phyloP scores from a whole-genome alignment of 64 coral and sea anemone species.

The Pachyseris speciosa region DNA sequence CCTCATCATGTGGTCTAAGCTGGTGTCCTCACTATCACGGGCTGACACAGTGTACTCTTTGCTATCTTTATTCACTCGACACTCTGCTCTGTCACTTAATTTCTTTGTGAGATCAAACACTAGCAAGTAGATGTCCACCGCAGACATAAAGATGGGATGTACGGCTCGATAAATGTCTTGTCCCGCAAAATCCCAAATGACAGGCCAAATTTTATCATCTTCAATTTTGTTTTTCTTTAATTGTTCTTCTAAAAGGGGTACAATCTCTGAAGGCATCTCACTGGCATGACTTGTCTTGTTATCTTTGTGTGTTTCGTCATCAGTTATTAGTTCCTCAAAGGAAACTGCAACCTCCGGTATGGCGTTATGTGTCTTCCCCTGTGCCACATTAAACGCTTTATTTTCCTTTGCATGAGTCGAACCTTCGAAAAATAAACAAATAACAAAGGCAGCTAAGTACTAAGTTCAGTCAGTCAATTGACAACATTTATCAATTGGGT shows the following conservation, averaged over 20 bases:
- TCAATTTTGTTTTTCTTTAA: too few relatives aligned
- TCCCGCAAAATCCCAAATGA: background rate
- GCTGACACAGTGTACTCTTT: background rate
- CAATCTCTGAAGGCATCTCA: background rate
- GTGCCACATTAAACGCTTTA: too few relatives aligned
- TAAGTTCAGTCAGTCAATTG: too few relatives aligned
- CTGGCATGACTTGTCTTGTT: too few relatives aligned
- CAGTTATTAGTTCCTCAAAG: too few relatives aligned
- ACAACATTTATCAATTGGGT: too few relatives aligned
- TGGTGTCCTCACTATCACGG: background rate
- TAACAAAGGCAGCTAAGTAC: too few relatives aligned
- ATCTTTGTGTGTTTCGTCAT: too few relatives aligned
- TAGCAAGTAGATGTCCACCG: background rate
- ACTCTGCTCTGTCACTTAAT: background rate
- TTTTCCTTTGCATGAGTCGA: too few relatives aligned
- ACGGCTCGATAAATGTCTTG: constrained; percentile 7
- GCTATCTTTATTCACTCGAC: background rate
- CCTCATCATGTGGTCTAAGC: background rate
- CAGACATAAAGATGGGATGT: constrained; percentile 9
- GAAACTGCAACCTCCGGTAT: too few relatives aligned
- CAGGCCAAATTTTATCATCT: constrained; percentile 1
- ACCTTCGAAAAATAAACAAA: too few relatives aligned
- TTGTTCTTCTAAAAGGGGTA: background rate
- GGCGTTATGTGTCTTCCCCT: too few relatives aligned
- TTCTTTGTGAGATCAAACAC: background rate